Conservation (phyloP, 2,113 vertebrate genomes). For the Phrynosoma blainvillii region DNA sequence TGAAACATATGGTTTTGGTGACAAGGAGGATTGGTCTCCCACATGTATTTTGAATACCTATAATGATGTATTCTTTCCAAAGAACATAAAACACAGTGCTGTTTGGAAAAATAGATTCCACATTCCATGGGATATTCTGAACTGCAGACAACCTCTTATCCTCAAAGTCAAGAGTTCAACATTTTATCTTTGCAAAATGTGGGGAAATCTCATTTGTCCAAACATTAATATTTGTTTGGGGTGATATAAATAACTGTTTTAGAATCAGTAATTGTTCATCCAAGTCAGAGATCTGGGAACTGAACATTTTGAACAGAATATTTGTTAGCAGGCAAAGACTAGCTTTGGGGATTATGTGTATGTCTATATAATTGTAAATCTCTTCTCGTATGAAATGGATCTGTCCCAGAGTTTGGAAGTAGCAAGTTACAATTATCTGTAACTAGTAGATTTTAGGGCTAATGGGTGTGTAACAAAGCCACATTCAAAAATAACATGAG, state of each 20-base stretch:
- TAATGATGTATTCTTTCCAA: conserved; percentile 20
- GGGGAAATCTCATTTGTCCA: not conserved
- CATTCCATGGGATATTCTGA: conserved; percentile 6
- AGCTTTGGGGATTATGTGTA: not conserved
- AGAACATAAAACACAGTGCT: not conserved
- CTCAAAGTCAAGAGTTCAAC: not conserved
- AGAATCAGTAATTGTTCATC: conserved; percentile 18
- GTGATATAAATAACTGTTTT: not conserved
- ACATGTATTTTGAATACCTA: not conserved
- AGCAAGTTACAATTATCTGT: too few species aligned
- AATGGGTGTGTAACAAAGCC: too few species aligned
- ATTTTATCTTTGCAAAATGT: conserved; percentile 5
- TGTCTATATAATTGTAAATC: not conserved
- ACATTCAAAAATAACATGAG: too few species aligned
- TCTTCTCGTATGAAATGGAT: not conserved
- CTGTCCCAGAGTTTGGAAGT: not conserved
- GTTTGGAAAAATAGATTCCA: conserved; percentile 3
- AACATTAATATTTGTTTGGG: conserved; percentile 1
- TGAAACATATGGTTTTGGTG: conserved; percentile 1
- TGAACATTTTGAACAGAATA: not conserved
- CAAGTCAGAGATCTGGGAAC: conserved; percentile 5
- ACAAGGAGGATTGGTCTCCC: not conserved
- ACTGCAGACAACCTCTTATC: conserved; percentile 1
- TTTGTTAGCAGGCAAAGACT: not conserved
- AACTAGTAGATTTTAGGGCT: too few species aligned